Conservation (phyloP, 2,113 vertebrate genomes). For the Gopherus flavomarginatus region DNA sequence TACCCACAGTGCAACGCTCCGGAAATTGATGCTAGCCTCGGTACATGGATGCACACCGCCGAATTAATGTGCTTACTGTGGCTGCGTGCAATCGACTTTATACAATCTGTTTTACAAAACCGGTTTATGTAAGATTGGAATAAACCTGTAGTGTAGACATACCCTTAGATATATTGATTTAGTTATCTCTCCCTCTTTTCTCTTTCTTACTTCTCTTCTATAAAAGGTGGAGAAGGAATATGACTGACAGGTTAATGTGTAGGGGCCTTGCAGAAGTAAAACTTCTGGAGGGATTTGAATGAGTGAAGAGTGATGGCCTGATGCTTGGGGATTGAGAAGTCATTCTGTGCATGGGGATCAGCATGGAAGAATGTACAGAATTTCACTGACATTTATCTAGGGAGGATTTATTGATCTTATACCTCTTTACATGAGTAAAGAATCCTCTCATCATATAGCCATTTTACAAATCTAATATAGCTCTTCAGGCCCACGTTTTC, state of each 20-base stretch:
- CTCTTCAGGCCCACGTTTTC: background rate
- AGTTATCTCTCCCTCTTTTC: background rate
- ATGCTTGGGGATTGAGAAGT: background rate
- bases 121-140: too few species aligned
- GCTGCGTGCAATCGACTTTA: too few species aligned
- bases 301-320: background rate
- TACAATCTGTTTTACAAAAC: too few species aligned
- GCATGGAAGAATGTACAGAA: background rate
- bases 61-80: too few species aligned
- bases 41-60: too few species aligned
- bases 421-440: background rate
- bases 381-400: background rate
- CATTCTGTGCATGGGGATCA: background rate
- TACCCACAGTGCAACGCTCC: too few species aligned
- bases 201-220: background rate
- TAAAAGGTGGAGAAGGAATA: background rate
- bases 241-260: background rate
- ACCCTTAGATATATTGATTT: slow-evolving; percentile 30
- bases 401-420: background rate
- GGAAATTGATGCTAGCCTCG: too few species aligned
- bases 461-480: background rate
- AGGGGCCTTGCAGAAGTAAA: background rate
- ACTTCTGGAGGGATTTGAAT: background rate
- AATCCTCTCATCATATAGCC: background rate
- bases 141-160: too few species aligned